Conservation (phyloP, 2,797 vertebrate genomes). For the Dipus sagitta region DNA sequence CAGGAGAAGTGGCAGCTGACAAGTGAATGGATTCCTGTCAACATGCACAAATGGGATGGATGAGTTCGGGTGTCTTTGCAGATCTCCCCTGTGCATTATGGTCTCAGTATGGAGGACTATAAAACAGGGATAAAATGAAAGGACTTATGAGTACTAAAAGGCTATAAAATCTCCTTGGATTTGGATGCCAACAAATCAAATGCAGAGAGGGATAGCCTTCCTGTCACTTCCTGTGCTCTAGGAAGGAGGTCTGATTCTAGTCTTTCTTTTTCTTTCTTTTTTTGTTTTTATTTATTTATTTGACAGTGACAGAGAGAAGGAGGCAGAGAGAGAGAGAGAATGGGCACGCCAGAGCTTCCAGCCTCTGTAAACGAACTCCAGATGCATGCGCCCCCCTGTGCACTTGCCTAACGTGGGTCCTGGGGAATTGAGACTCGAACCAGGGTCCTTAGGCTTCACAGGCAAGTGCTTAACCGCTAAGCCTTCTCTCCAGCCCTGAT, state of each 20-base stretch:
- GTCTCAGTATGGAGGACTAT: constrained; percentile 62
- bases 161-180: constrained; percentile 74
- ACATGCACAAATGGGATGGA: constrained; percentile 1
- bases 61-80: constrained; percentile 58
- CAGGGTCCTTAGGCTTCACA: too few species aligned
- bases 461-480: too few species aligned
- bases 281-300: too few species aligned
- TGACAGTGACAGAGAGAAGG: too few species aligned
- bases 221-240: constrained; percentile 41
- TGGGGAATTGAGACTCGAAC: too few species aligned
- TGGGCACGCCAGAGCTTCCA: too few species aligned
- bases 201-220: constrained; percentile 56
- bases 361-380: too few species aligned
- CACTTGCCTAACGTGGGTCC: too few species aligned
- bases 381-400: too few species aligned
- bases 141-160: constrained; percentile 72
- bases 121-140: constrained; percentile 74
- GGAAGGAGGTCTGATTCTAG: constrained; percentile 27
- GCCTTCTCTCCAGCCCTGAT: too few species aligned
- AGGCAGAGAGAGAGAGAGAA: too few species aligned
- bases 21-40: constrained; percentile 59
- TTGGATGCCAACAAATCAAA: constrained; percentile 77
- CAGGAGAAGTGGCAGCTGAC: constrained; percentile 63
- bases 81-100: constrained; percentile 24
- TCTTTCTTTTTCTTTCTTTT: too few species aligned